Evolutionary conservation across 2,888 invertebrate genomes (phyloP), one percentile per base, ranked within the genome.

Genomic region (Chrysina gloriosa): DNA sequence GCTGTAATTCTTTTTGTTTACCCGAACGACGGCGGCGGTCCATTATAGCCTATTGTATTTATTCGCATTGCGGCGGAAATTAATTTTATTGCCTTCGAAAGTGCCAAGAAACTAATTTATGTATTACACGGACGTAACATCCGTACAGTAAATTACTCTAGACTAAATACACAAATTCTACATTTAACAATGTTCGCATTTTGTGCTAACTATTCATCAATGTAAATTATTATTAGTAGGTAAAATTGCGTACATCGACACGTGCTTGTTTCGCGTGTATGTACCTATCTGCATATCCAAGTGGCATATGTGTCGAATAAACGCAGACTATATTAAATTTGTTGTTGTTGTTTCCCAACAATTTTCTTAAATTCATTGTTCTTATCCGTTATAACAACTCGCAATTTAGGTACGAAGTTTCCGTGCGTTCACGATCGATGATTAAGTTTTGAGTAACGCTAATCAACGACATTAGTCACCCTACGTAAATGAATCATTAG

Each of bases 391-490:
- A n/a, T n/a, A 58, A 58, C 58, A 58, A 25, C 14, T 58, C 42
- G 42, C 25, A 23, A 27, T 39, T 21, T 36, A 14, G 39, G 7
- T 14, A 9, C 11, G 23, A 25, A 16, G 39, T 25, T 36, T 39
- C 6, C 16, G 25, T 14, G 16, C 5, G 58, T 25, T 5, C 14
- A 23, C 19, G 39, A 58, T 58, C 58, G 58, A 58, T 58, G 42
- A 58, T 58, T 58, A 27, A 42, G 27, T 58, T 58, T 58, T 58
- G 58, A 64, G 64, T 36, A 47, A 50, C 39, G 50, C 50, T 65
- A 67, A 71, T 63, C 67, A 68, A 36, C 29, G 31, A 68, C 70
- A 64, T 72, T 72, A 72, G 72, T 72, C 72, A 72, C 70, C 69
- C 52, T 65, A 42, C 29, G 58, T 65, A 71, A 72, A 68, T 72